Percentiles rank a stretch among this genome's conserved stretches.
Evolutionary conservation across 92 coral and sea anemone genomes (phyloP).

Genomic region (Blastomussa wellsi): DNA sequence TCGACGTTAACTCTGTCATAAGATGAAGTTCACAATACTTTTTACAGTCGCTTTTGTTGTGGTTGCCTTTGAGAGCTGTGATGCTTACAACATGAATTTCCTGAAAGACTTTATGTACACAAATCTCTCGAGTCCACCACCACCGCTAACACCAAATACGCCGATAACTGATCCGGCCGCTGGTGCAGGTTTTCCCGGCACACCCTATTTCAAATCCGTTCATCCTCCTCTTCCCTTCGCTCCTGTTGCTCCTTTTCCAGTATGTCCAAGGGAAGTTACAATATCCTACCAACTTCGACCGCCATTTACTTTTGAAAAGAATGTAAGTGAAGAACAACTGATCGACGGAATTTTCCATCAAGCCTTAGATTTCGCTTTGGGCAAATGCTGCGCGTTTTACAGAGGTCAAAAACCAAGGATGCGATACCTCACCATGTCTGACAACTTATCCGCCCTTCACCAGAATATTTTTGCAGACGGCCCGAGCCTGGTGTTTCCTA

Average conservation of each 20-base stretch:
- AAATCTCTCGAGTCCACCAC: not conserved
- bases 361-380: constrained; percentile 5
- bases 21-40: not conserved
- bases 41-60: not conserved
- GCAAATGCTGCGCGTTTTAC: not conserved
- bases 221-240: not conserved
- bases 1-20: not conserved
- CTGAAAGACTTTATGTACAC: not conserved
- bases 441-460: not conserved
- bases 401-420: not conserved
- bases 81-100: not conserved
- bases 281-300: constrained; percentile 8
- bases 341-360: constrained; percentile 3
- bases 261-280: not conserved
- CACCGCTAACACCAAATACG: not conserved
- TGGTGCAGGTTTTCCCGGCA: too few species aligned
- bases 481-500: constrained; percentile 4
- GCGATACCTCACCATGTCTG: not conserved
- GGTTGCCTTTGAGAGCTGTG: not conserved
- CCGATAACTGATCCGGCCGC: too few species aligned
- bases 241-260: too few species aligned
- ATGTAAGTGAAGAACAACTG: not conserved
- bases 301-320: constrained; percentile 3
- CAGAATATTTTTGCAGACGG: too few species aligned
- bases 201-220: too few species aligned